Evolutionary conservation across 2,113 vertebrate species (phyloP), one percentile per base, ranked within the genome.

Genomic region (Orthochromis malagaraziensis): DNA sequence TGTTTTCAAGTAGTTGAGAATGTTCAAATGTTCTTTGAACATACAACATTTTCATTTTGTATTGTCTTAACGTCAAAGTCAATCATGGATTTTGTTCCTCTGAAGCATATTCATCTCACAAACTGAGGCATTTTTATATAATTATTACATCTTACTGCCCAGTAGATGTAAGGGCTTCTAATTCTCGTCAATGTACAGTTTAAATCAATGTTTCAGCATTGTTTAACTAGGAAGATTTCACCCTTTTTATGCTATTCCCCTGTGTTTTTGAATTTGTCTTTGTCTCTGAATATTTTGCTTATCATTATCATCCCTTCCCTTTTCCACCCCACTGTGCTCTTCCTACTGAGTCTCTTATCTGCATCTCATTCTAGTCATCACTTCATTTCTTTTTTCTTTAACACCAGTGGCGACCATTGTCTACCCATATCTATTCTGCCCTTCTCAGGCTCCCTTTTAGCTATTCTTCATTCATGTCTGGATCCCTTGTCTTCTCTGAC

Each of bases 401-500:
- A 87, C 49, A 13, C 24, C 55, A 55, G 6, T 70, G 70, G n/a
- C 49, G 70, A 89, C 73, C 81, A 81, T 90, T 89, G 81, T 86
- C 73, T 83, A 40, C 29, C 57, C 40, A 45, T 92, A 85, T 88
- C 13, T 42, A 70, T 31, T 6, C 75, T 65, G 35, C 85, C 31
- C 42, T 17, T 45, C 35, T 88, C 53, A 6, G 21, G 31, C 63
- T 51, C 79, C 42, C 60, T 70, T 54, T 86, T 40, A 26, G 49
- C 68, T 68, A 9, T 70, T 83, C 70, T 53, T 82, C 47, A 54
- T 83, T 86, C 84, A 88, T 88, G 53, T 81, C 31, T 84, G 53
- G 70, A 79, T 91, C 38, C 65, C 51, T 82, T 92, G 42, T 89
- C 89, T 80, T 80, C 70, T 55, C 68, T 24, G 80, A 70, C 86